These are phyloP conservation scores for Heteromyza rotundicornis DNA, from an alignment of 2,888 invertebrate genomes.

Conservation along the genomic window DNA sequence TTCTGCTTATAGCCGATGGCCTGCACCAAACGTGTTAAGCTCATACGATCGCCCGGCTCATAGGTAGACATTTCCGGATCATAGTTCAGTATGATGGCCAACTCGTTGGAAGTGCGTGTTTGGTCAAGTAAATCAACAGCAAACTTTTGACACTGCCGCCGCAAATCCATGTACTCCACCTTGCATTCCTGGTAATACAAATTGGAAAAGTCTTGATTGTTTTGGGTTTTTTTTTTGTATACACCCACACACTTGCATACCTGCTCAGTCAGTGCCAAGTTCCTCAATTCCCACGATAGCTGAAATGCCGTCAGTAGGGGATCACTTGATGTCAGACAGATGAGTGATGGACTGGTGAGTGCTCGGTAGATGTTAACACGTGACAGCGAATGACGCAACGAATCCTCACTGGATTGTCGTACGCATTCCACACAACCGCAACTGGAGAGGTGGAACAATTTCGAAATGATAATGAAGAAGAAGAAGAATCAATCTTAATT, in stretches of 20 bases:
- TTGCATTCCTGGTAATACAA: conserved; percentile 77
- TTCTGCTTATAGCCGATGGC: conserved; percentile 96
- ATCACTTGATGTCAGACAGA: conserved; percentile 90
- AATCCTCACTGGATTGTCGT: conserved; percentile 74
- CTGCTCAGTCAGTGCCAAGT: conserved; percentile 88
- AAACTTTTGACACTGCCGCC: conserved; percentile 87
- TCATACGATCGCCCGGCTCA: conserved; percentile 82
- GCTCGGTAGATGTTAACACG: conserved; percentile 93
- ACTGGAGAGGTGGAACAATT: no score
- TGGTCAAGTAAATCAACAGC: conserved; percentile 91
- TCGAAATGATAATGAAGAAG: no score
- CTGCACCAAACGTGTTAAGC: conserved; percentile 82
- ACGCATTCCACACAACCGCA: conserved; percentile 93
- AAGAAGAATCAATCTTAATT: not conserved
- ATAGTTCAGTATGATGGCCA: conserved; percentile 92
- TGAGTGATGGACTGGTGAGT: conserved; percentile 90
- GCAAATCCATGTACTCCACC: conserved; percentile 84
- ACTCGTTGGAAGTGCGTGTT: conserved; percentile 88
- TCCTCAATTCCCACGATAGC: conserved; percentile 91
- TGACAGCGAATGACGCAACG: conserved; percentile 82
- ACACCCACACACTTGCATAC: conserved; percentile 42
- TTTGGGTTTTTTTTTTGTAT: no score
- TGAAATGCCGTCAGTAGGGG: conserved; percentile 94
- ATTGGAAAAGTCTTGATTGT: not conserved
- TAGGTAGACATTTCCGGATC: conserved; percentile 78